Conservation (phyloP, 2,113 vertebrate species). For the Hippocampus barbouri region DNA sequence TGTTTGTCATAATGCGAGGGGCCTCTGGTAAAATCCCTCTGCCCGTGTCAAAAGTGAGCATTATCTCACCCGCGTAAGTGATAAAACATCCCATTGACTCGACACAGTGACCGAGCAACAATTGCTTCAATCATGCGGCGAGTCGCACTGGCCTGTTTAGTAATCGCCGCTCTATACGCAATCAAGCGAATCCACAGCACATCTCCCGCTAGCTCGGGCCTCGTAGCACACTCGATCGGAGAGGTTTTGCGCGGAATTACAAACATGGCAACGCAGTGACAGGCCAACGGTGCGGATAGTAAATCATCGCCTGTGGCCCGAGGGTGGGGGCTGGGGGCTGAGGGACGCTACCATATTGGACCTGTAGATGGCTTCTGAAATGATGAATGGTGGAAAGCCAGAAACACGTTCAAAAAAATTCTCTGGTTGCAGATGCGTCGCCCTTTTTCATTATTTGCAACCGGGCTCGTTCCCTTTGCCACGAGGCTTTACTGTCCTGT, state of each 20-base stretch:
- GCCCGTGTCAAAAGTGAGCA: not conserved
- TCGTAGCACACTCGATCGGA: slow-evolving; percentile 48
- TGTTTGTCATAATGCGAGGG: too few species aligned
- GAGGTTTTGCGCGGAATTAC: slow-evolving; percentile 51
- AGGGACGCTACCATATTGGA: slow-evolving; percentile 35
- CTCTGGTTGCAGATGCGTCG: not conserved
- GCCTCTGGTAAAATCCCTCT: not conserved
- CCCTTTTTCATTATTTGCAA: not conserved
- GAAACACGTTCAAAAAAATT: not conserved
- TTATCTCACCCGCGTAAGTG: not conserved
- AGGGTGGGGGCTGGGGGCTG: slow-evolving; percentile 13
- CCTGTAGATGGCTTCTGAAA: slow-evolving; percentile 45
- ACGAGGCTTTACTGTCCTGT: too few species aligned
- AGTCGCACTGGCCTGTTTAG: slow-evolving; percentile 21
- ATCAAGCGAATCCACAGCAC: slow-evolving; percentile 17
- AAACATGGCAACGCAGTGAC: slow-evolving; percentile 52
- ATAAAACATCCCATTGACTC: slow-evolving; percentile 7
- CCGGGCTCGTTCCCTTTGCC: too few species aligned
- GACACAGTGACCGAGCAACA: slow-evolving; percentile 7
- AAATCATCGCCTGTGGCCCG: slow-evolving; percentile 59
- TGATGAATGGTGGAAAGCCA: slow-evolving; percentile 53
- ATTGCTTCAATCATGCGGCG: slow-evolving; percentile 27
- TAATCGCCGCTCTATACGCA: slow-evolving; percentile 43
- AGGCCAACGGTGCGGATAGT: slow-evolving; percentile 53
- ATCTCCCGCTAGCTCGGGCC: slow-evolving; percentile 40